Base-by-base conservation (phyloP, 2,888 invertebrate genomes). In the Smittia sp. region DNA sequence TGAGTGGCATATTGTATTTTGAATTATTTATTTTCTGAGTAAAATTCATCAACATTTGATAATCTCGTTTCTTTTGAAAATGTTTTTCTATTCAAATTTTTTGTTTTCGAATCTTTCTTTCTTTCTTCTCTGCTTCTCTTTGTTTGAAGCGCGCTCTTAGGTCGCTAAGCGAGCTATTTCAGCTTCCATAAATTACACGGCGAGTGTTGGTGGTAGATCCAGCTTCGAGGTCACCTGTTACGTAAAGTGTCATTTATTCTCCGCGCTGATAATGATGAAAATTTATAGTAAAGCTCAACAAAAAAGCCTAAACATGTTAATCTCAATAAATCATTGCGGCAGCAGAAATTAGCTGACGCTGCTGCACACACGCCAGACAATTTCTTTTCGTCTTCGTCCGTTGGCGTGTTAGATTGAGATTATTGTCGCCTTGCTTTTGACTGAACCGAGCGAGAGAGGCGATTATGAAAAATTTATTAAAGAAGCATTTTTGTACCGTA, bases 261-360 rank as follows among this genome's bases (percentile, higher is more conserved):
- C 13, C 22, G 24, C 6, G 39, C 66, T 66, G 72, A 72, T 72
- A 72, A 72, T 72, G 62, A 58, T 38, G 25, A 22, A 18, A 62
- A 72, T 72, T 72, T 72, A 62, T 72, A 54, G 39, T 58, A 38
- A 22, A 27, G 39, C 27, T 66, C 66, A 22, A 72, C 38, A 62
- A 72, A 54, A 68, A 72, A 62, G 58, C 58, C 54, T 72, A 62
- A 72, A 72, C 72, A 72, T 54, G 72, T 72, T 72, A 72, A 72
- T 72, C 72, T 24, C 72, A 32, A 72, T 72, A 72, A 72, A 72
- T 72, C 72, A 72, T 72, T 27, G 52, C 46, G 66, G 66, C 66
- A 18, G 66, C 39, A 66, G 20, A 72, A 72, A 72, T 72, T 39
- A 62, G 32, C 58, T 70, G 70, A 70, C 70, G 27, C 27, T 72